Percentiles rank a stretch among this genome's conserved stretches.
Evolutionary conservation across 2,113 vertebrate genomes (phyloP).

Genomic region (Rafetus swinhoei): DNA sequence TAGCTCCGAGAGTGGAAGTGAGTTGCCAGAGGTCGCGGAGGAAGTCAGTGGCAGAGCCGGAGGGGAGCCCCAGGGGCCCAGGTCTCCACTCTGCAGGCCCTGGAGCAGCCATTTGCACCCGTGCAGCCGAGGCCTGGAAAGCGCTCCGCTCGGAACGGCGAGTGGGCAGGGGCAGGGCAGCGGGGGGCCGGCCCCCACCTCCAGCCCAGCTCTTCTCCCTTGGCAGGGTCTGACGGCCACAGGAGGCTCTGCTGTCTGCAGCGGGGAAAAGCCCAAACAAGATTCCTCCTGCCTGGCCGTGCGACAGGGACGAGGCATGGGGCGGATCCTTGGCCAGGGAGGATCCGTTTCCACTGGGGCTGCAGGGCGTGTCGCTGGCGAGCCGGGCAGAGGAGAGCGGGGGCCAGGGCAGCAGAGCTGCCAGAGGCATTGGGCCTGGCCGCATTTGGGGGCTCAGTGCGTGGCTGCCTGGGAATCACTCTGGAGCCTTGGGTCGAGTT

Average conservation of each 20-base stretch:
- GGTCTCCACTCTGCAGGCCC: not conserved
- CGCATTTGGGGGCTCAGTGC: not conserved
- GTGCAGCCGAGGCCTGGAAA: not conserved
- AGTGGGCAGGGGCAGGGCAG: no score
- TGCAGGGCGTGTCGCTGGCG: not conserved
- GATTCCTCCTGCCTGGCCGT: not conserved
- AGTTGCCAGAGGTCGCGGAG: not conserved
- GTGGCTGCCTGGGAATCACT: accelerated
- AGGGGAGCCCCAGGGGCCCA: not conserved
- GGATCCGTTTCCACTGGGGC: not conserved
- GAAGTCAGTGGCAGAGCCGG: not conserved
- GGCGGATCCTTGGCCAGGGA: not conserved
- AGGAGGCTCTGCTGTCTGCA: not conserved
- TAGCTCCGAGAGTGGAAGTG: not conserved
- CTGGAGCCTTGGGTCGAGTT: accelerated
- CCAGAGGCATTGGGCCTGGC: not conserved
- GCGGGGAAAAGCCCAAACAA: not conserved
- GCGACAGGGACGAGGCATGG: not conserved
- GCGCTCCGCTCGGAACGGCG: not conserved
- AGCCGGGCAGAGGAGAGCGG: not conserved
- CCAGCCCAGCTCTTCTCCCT: not conserved
- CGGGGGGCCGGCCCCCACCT: not conserved
- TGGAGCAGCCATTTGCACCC: not conserved
- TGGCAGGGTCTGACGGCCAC: not conserved
- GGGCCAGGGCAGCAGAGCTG: not conserved